Conservation (phyloP, 2,797 vertebrate genomes). For the Platyrinchus mystaceus region DNA sequence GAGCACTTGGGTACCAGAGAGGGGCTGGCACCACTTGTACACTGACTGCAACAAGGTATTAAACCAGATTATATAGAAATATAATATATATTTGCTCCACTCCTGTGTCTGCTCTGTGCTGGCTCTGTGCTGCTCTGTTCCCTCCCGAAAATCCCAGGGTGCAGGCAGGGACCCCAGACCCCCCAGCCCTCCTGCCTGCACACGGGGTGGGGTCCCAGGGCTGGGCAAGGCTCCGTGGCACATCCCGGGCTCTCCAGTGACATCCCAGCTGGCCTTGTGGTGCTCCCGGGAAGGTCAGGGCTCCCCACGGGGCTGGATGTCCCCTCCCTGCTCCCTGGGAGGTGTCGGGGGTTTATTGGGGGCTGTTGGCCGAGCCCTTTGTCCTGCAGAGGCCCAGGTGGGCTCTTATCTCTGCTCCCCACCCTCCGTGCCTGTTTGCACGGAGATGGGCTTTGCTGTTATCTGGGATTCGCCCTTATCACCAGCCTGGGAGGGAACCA, state of each 20-base stretch:
- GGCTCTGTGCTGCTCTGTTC: too few relatives aligned
- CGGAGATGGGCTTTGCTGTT: neutral
- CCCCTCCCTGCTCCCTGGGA: neutral
- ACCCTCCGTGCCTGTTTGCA: neutral
- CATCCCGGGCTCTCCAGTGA: neutral
- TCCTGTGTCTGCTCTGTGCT: neutral
- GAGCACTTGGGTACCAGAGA: neutral
- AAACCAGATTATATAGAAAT: constrained; percentile 48
- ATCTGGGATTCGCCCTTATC: neutral
- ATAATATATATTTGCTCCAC: constrained; percentile 55
- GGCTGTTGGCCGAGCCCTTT: neutral
- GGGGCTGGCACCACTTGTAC: neutral
- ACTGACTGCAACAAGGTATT: neutral
- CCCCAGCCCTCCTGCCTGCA: neutral
- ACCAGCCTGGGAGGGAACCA: neutral
- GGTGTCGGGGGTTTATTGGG: neutral
- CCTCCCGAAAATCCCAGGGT: neutral
- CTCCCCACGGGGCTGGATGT: accelerated
- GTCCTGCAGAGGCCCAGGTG: neutral
- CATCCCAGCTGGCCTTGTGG: neutral
- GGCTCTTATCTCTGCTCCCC: neutral
- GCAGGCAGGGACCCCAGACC: neutral
- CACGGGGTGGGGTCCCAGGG: accelerated
- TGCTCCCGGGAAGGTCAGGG: neutral
- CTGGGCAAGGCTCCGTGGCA: neutral